Percentiles rank a stretch among this genome's conserved stretches.
Evolutionary conservation across 53 echinoderm and acorn worm species (phyloP).

Genomic region (Patiria pectinifera): DNA sequence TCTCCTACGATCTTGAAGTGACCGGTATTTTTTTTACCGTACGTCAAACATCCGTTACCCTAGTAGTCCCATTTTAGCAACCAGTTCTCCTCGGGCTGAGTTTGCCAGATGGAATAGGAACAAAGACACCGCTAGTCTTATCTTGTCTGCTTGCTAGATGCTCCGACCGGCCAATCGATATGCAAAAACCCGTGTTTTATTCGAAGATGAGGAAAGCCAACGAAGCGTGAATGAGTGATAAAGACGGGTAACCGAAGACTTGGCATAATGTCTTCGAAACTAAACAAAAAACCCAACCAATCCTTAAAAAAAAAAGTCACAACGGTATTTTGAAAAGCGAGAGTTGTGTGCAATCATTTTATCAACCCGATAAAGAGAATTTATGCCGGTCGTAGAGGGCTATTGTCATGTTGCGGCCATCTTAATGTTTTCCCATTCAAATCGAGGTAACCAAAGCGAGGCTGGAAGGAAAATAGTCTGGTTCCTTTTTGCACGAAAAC

Average conservation of each 20-base stretch:
- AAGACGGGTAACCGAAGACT: not conserved
- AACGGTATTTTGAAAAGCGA: too few relatives aligned
- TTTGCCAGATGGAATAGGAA: constrained; percentile 49
- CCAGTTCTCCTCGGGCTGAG: constrained; percentile 25
- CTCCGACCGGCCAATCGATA: constrained; percentile 37
- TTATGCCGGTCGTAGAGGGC: too few relatives aligned
- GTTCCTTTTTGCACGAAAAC: too few relatives aligned
- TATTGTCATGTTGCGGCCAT: too few relatives aligned
- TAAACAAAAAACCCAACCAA: not conserved
- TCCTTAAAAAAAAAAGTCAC: too few relatives aligned
- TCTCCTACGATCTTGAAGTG: not conserved
- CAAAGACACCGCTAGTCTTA: constrained; percentile 44
- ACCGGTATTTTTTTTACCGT: not conserved
- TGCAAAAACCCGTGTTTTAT: not conserved
- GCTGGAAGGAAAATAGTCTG: too few relatives aligned
- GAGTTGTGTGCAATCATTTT: too few relatives aligned
- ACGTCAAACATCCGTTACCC: constrained; percentile 47
- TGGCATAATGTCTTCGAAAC: not conserved
- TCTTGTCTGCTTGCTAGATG: constrained; percentile 32
- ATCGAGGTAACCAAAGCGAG: too few relatives aligned
- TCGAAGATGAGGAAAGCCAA: not conserved
- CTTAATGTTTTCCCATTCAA: too few relatives aligned
- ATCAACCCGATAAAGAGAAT: too few relatives aligned
- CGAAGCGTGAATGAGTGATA: not conserved
- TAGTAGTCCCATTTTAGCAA: not conserved